Conservation (phyloP, 2,113 vertebrate genomes). For the Engystomops pustulosus region DNA sequence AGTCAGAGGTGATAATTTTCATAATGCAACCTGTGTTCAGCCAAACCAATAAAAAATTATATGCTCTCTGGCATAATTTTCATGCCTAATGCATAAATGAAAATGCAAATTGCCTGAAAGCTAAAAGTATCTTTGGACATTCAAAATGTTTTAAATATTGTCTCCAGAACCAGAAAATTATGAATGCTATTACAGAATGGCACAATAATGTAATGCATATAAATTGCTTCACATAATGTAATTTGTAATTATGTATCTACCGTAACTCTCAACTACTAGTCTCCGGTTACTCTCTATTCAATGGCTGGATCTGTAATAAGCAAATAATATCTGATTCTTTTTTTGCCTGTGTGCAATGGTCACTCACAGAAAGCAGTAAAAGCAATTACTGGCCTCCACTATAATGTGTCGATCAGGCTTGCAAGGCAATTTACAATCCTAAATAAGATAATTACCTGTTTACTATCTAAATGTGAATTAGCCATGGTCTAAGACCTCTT, state of each 20-base stretch:
- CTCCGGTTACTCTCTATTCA: conserved; percentile 18
- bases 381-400: conserved; percentile 32
- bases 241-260: conserved; percentile 43
- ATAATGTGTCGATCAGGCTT: conserved; percentile 26
- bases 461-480: conserved; percentile 31
- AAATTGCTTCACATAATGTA: conserved; percentile 26
- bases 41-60: neutral
- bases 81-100: neutral
- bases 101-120: conserved; percentile 19
- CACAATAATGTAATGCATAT: conserved; percentile 6
- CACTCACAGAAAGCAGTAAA: conserved; percentile 35
- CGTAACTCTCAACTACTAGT: conserved; percentile 38
- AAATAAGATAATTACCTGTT: conserved; percentile 35
- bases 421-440: conserved; percentile 28
- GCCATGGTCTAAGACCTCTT: neutral
- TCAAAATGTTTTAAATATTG: conserved; percentile 8
- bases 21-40: neutral
- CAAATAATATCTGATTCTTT: conserved; percentile 24
- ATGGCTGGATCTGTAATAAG: conserved; percentile 33
- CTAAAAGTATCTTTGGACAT: neutral
- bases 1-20: neutral
- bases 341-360: neutral
- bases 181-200: neutral
- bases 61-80: neutral
- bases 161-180: conserved; percentile 8